Evolutionary conservation across 2,888 invertebrate genomes (phyloP), one percentile per base, ranked within the genome.

Genomic region (Nomada fabriciana): DNA sequence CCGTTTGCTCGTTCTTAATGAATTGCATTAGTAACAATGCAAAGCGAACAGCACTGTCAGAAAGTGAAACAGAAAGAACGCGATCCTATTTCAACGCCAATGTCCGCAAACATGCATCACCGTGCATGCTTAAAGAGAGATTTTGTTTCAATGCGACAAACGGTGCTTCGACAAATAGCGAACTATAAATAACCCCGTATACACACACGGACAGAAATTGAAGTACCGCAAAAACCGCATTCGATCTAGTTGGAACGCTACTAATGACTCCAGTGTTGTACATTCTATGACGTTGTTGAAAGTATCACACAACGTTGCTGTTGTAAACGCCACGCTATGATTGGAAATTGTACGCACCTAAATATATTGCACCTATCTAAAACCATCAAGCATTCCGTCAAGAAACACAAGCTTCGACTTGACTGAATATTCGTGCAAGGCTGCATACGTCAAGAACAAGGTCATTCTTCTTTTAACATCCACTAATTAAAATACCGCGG

Each of bases 161-260:
- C 61, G n/a, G 43, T 50, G 50, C 50, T 57, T 52, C 55, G 63
- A 75, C 63, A 69, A 74, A 74, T 64, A 42, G 53, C 43, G 15
- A 67, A 74, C 70, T 23, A 80, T 82, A 80, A 80, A 80, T 75
- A 82, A 80, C 70, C n/a, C 11, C n/a, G 52, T 53, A 36, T 11
- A 57, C 23, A 23, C 47, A 36, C 53, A 43, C 36, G 55, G 4
- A 67, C 43, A 55, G 75, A 75, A 75, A 70, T 71, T 67, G 55
- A 57, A 80, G 70, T 65, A 75, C 69, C 81, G 55, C 72, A 71
- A 80, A 81, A 82, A 80, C 80, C 75, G 43, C 81, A 67, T 67
- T 70, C 80, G 59, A 43, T 43, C 73, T 61, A 64, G 53, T 50
- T 82, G 59, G 42, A 74, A 47, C 80, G 53, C 61, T 47, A 52